Evolutionary conservation across 1,140 invertebrate genomes (phyloP).

Genomic region (Pseudomyrmex pallidus): DNA sequence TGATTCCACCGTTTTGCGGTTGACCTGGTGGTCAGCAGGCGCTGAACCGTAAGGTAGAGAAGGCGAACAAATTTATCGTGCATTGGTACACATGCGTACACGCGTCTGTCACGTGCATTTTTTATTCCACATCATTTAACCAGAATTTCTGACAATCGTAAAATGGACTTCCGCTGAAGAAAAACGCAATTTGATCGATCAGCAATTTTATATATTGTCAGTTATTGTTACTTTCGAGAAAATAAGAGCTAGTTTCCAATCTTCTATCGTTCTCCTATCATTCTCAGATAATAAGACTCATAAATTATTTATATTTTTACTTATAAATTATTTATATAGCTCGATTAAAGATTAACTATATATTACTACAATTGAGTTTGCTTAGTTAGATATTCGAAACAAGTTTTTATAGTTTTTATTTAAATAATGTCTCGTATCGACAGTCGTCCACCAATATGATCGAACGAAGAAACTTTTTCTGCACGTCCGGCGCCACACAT

Average conservation of each 20-base stretch:
- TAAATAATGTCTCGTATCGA: neutral
- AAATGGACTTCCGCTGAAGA: constrained; percentile 9
- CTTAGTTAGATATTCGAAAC: neutral
- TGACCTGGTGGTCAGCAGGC: constrained; percentile 17
- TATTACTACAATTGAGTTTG: neutral
- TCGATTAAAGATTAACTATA: constrained; percentile 1
- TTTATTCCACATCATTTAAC: constrained; percentile 53
- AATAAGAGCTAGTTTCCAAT: too few species aligned
- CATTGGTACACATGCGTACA: constrained; percentile 17
- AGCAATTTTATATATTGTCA: neutral
- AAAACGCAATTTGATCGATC: neutral
- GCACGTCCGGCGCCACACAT: constrained; percentile 1
- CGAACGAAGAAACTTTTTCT: constrained; percentile 6
- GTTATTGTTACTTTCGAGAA: too few species aligned
- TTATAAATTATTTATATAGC: neutral
- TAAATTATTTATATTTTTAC: too few species aligned
- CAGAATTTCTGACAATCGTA: constrained; percentile 19
- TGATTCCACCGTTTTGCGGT: constrained; percentile 54
- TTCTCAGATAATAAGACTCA: neutral
- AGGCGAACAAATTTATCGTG: constrained; percentile 60
- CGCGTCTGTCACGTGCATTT: constrained; percentile 54
- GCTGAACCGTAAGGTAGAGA: constrained; percentile 42
- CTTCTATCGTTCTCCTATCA: too few species aligned
- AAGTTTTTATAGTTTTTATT: neutral
- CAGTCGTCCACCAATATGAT: neutral